A percentile compares a stretch with the other conserved stretches of the same genome.
phyloP scores from a whole-genome alignment of 2,888 invertebrate species.

The Metopia argyrocephala region DNA sequence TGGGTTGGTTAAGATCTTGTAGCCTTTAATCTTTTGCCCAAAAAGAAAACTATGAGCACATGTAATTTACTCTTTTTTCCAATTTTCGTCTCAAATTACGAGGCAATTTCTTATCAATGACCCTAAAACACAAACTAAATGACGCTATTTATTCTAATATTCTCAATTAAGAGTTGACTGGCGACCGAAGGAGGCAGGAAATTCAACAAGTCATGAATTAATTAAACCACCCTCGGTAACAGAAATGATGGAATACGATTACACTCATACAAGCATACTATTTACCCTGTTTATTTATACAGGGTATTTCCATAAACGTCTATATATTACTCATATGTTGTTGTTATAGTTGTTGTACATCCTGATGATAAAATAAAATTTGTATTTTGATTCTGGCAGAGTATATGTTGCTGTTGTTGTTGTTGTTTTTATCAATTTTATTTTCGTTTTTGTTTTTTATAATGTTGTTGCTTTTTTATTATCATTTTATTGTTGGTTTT shows the following conservation, averaged over 20 bases:
- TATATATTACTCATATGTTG: not conserved
- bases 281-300: not conserved
- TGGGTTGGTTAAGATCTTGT: no score
- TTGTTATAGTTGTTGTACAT: slow-evolving; percentile 35
- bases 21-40: no score
- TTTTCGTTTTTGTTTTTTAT: slow-evolving; percentile 24
- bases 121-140: no score
- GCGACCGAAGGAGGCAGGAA: no score
- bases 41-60: no score
- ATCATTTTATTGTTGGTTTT: slow-evolving; percentile 17
- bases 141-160: no score
- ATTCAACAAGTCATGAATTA: no score
- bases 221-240: no score
- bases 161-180: no score
- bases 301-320: not conserved
- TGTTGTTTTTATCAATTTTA: slow-evolving; percentile 5
- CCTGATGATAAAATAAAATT: slow-evolving; percentile 60
- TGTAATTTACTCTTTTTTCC: no score
- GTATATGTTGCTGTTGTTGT: slow-evolving; percentile 19
- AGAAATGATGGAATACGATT: not conserved
- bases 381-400: slow-evolving; percentile 15
- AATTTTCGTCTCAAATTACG: no score
- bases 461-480: slow-evolving; percentile 18
- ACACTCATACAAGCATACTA: not conserved
- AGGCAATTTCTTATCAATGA: no score